These are phyloP conservation scores for Drosophila nigromelanica DNA, from an alignment of 1,140 invertebrate genomes.

Conservation along the genomic window DNA sequence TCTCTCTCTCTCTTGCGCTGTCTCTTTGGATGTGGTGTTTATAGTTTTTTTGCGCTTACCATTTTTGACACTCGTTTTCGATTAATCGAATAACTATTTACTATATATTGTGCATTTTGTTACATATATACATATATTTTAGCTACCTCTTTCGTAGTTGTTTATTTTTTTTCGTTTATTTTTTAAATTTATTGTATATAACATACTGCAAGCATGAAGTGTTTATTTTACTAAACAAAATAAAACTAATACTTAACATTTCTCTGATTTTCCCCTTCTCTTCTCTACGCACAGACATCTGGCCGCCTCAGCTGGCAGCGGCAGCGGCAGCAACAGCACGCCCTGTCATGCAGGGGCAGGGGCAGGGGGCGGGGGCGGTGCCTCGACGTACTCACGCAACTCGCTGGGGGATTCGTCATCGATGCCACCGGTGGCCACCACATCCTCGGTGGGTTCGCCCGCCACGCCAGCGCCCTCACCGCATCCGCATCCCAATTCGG, in stretches of 20 bases:
- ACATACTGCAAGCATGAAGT: constrained; percentile 15
- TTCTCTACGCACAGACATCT: constrained; percentile 52
- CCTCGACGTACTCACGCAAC: constrained; percentile 87
- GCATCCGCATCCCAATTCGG: constrained; percentile 89
- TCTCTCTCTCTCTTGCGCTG: neutral
- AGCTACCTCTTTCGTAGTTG: constrained; percentile 19
- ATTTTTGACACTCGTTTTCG: constrained; percentile 14
- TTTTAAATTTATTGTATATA: constrained; percentile 25
- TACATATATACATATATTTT: neutral
- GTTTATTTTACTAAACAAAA: neutral
- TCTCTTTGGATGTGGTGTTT: constrained; percentile 34
- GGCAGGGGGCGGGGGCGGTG: constrained; percentile 77
- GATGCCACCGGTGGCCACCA: constrained; percentile 84
- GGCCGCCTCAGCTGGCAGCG: constrained; percentile 55
- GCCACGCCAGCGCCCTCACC: constrained; percentile 90
- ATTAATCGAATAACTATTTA: constrained; percentile 29
- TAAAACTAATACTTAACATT: neutral
- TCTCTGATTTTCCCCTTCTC: neutral
- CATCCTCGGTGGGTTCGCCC: constrained; percentile 89
- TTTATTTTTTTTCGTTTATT: neutral
- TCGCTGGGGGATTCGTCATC: constrained; percentile 84
- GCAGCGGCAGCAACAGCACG: constrained; percentile 7
- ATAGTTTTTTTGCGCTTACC: constrained; percentile 18
- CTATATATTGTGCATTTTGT: neutral
- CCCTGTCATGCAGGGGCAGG: constrained; percentile 17